These are phyloP conservation scores for Pseudonaja textilis DNA, from an alignment of 2,113 vertebrate genomes.

Conservation along the genomic window DNA sequence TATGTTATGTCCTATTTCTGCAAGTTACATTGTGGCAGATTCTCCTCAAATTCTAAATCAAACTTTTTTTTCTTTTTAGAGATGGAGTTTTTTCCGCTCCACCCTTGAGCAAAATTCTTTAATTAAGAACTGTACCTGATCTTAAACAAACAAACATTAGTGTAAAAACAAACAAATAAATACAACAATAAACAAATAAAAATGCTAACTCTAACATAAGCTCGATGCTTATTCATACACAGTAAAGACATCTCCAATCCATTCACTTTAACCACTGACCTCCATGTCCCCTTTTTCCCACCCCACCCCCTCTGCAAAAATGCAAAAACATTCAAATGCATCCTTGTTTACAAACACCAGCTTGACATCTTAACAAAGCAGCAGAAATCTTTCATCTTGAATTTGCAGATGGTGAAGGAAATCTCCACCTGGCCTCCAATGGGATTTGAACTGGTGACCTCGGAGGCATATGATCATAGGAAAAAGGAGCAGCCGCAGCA, in stretches of 20 bases:
- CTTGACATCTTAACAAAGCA: not conserved
- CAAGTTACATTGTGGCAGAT: not conserved
- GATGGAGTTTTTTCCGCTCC: not conserved
- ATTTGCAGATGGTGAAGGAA: constrained; percentile 61
- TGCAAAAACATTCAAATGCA: constrained; percentile 23
- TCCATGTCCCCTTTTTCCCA: not conserved
- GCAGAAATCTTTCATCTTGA: constrained; percentile 11
- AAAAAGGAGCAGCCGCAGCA: not conserved
- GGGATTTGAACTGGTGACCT: constrained; percentile 49
- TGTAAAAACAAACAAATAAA: not conserved
- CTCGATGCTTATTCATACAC: not conserved
- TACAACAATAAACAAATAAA: not conserved
- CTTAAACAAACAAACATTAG: not conserved
- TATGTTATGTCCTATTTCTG: not conserved
- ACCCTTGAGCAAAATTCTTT: not conserved
- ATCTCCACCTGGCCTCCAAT: constrained; percentile 60
- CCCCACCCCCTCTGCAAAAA: not conserved
- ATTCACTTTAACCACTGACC: not conserved
- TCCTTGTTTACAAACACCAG: constrained; percentile 15
- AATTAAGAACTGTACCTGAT: not conserved
- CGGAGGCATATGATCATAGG: constrained; percentile 14
- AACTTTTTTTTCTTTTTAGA: not conserved
- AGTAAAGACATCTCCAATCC: not conserved
- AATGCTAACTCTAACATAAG: not conserved
- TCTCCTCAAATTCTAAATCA: not conserved